Evolutionary conservation across 2,113 vertebrate species (phyloP).

Genomic region (Bolborhynchus lineola): DNA sequence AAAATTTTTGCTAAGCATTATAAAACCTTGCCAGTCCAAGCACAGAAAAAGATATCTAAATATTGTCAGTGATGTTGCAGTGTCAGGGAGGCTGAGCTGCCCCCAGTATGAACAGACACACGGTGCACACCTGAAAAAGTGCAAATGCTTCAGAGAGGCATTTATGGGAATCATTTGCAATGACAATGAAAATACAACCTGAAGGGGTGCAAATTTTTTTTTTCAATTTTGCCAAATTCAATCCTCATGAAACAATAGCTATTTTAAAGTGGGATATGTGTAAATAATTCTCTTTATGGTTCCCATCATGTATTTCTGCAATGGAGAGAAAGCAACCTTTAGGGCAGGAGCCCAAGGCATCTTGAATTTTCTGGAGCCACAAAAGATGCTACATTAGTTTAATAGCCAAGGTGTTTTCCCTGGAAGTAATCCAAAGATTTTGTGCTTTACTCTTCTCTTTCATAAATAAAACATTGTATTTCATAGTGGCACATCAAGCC

Average conservation of each 20-base stretch:
- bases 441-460: background rate
- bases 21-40: background rate
- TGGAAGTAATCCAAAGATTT: background rate
- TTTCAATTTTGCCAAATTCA: background rate
- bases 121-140: rapidly evolving
- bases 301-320: background rate
- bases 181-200: background rate
- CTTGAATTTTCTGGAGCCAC: background rate
- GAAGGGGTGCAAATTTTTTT: background rate
- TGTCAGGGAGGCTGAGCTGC: background rate
- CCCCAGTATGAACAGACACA: rapidly evolving
- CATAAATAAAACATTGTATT: background rate
- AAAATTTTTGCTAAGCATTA: background rate
- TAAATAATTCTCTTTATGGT: background rate
- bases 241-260: background rate
- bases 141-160: background rate
- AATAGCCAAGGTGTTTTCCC: background rate
- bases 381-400: background rate
- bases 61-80: background rate
- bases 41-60: background rate
- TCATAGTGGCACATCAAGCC: background rate
- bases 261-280: background rate
- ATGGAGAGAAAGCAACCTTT: background rate
- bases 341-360: background rate
- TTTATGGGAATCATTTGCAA: background rate